A percentile compares a stretch with the other conserved stretches of the same genome.
These are phyloP conservation scores for Mola mola DNA, from an alignment of 2,113 vertebrate species.

Conservation along the genomic window DNA sequence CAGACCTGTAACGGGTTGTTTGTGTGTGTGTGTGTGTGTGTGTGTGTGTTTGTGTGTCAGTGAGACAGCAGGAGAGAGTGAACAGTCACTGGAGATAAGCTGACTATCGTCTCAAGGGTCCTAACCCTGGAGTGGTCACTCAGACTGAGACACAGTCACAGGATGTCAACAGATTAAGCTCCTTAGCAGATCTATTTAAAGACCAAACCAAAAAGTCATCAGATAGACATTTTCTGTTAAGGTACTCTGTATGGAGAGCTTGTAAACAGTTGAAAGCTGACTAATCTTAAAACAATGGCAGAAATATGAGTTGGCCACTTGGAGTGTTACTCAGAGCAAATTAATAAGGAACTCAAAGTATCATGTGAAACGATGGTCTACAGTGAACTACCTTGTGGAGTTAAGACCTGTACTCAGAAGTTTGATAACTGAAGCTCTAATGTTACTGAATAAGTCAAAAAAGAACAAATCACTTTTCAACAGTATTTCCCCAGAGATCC, in stretches of 20 bases:
- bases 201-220: slow-evolving; percentile 41
- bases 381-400: background rate
- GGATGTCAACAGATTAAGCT: slow-evolving; percentile 67
- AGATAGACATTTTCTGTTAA: too few relatives aligned
- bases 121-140: slow-evolving; percentile 53
- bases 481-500: slow-evolving; percentile 34
- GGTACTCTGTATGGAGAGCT: background rate
- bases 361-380: background rate
- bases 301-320: too few relatives aligned
- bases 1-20: background rate
- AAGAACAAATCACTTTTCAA: slow-evolving; percentile 35
- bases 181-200: slow-evolving; percentile 65
- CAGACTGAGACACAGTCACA: slow-evolving; percentile 50
- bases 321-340: background rate
- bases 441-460: slow-evolving; percentile 9
- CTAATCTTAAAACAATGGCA: background rate
- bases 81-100: slow-evolving; percentile 54
- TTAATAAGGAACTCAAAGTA: background rate
- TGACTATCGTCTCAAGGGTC: slow-evolving; percentile 40
- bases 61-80: slow-evolving; percentile 28
- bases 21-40: slow-evolving; percentile 3
- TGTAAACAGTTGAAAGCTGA: background rate
- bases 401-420: background rate
- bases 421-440: slow-evolving; percentile 2
- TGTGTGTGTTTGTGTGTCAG: background rate